Evolutionary conservation across 2,797 vertebrate genomes (phyloP).

Genomic region (Argya squamiceps): DNA sequence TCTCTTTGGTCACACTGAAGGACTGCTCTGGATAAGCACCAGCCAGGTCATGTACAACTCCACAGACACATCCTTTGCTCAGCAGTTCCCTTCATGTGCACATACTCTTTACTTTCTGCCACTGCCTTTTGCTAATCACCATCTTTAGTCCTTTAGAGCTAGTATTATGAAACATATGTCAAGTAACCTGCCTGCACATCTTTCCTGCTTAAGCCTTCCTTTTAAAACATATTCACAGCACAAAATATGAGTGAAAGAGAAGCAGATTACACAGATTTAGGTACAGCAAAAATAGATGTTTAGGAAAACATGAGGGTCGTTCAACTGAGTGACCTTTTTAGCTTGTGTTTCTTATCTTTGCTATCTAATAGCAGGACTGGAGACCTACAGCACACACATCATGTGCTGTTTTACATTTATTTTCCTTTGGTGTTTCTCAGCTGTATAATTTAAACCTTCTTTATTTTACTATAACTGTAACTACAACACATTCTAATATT

Average conservation of each 20-base stretch:
- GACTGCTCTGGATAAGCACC: neutral
- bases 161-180: neutral
- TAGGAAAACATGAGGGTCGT: neutral
- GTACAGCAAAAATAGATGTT: neutral
- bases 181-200: neutral
- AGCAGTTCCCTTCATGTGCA: neutral
- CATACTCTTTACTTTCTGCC: neutral
- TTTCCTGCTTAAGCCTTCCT: neutral
- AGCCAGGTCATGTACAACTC: neutral
- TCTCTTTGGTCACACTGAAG: neutral
- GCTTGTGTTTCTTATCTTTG: constrained; percentile 21
- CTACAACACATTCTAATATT: constrained; percentile 33
- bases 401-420: constrained; percentile 27
- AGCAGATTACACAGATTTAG: neutral
- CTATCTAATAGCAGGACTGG: neutral
- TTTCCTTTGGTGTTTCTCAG: constrained; percentile 22
- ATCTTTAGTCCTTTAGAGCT: neutral
- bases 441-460: constrained; percentile 43
- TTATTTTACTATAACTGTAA: constrained; percentile 24
- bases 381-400: constrained; percentile 49
- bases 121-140: neutral
- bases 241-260: neutral
- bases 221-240: neutral
- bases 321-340: neutral
- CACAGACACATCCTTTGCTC: neutral